Percentiles rank a stretch among this genome's conserved stretches.
These are phyloP conservation scores for Hystrix brachyura DNA, from an alignment of 2,113 vertebrate genomes.

Conservation along the genomic window DNA sequence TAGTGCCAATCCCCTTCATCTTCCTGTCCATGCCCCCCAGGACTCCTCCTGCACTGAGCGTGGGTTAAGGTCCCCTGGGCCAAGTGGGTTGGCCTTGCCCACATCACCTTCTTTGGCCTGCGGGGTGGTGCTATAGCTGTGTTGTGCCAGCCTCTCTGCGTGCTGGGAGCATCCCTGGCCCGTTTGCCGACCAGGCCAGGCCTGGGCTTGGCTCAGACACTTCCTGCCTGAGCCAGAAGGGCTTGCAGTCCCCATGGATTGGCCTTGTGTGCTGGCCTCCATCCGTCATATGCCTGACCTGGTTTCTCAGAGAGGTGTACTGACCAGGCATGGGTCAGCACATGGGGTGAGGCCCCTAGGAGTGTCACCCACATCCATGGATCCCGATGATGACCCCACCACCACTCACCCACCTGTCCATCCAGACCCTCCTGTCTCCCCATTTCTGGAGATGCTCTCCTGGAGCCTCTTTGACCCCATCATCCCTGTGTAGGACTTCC, in stretches of 20 bases:
- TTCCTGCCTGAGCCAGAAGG: background rate
- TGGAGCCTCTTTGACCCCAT: background rate
- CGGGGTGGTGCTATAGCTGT: background rate
- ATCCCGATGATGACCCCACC: background rate
- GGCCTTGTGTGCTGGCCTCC: background rate
- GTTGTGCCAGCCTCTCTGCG: background rate
- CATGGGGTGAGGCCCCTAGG: background rate
- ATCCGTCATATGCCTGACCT: background rate
- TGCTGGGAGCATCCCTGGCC: background rate
- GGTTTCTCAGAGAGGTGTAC: background rate
- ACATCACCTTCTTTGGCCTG: background rate
- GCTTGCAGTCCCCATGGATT: background rate
- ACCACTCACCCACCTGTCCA: fast-evolving
- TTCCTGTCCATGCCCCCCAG: background rate
- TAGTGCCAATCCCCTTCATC: background rate
- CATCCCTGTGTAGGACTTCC: background rate
- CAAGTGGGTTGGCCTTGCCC: background rate
- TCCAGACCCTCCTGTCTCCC: background rate
- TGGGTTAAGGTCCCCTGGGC: background rate
- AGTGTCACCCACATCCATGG: background rate
- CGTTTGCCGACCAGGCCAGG: background rate
- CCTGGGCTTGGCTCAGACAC: background rate
- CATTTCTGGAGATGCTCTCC: background rate
- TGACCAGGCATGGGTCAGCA: too few species aligned
- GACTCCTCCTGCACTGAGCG: background rate